These are phyloP conservation scores for Morelia viridis DNA, from an alignment of 2,797 vertebrate genomes.

Conservation along the genomic window DNA sequence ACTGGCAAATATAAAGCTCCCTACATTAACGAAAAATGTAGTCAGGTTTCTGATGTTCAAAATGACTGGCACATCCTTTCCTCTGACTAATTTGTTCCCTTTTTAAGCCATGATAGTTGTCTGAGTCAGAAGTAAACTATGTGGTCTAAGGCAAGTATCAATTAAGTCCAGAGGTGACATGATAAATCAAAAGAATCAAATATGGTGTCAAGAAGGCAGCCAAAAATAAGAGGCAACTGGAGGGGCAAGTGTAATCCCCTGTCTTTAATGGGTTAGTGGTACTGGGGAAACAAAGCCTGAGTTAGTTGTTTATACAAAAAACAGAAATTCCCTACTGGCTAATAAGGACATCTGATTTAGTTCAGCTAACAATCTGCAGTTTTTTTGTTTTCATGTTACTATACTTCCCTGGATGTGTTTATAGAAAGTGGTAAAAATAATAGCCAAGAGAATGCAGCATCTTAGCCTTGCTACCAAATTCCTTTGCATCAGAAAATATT, in stretches of 20 bases:
- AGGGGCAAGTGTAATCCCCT: neutral
- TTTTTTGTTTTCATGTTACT: neutral
- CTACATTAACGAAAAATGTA: neutral
- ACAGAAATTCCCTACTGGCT: neutral
- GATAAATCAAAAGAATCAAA: neutral
- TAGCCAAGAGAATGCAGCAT: neutral
- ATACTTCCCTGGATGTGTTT: neutral
- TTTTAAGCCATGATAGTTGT: neutral
- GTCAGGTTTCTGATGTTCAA: neutral
- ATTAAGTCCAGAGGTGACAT: neutral
- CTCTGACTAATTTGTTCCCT: neutral
- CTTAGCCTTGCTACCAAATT: neutral
- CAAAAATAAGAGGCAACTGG: neutral
- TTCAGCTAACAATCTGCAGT: neutral
- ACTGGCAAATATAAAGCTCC: neutral
- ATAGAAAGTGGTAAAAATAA: neutral
- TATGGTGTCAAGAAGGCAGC: neutral
- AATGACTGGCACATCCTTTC: neutral
- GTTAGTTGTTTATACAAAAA: neutral
- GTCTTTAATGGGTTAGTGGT: neutral
- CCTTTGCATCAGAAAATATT: neutral
- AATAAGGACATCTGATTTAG: neutral
- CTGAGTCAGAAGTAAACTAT: neutral
- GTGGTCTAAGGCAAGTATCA: neutral
- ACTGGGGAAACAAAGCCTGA: neutral